Conservation (phyloP, 92 coral and sea anemone species). For the Heliopora coerulea region DNA sequence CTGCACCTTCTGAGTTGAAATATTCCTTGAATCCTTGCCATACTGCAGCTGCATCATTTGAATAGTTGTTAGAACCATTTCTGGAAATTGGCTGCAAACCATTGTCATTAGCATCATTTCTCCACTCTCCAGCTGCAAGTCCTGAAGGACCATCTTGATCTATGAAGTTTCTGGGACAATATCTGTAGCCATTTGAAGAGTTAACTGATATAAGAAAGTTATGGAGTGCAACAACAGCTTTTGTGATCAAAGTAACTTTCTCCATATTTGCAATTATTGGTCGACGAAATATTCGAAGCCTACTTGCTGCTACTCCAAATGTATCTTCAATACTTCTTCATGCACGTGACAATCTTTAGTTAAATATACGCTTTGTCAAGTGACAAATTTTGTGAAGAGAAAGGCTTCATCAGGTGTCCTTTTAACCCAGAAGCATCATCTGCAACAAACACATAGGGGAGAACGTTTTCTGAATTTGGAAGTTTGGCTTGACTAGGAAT, state of each 20-base stretch:
- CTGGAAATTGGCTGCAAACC: slow-evolving; percentile 41
- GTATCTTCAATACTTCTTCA: slow-evolving; percentile 18
- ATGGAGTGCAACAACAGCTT: slow-evolving; percentile 31
- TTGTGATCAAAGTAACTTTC: not conserved
- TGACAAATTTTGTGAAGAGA: slow-evolving; percentile 9
- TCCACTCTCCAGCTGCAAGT: slow-evolving; percentile 17
- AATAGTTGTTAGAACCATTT: slow-evolving; percentile 40
- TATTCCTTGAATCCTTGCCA: slow-evolving; percentile 42
- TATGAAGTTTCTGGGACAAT: slow-evolving; percentile 18
- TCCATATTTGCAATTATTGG: slow-evolving; percentile 23
- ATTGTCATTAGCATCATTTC: slow-evolving; percentile 18
- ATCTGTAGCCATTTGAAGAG: not conserved
- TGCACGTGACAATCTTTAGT: slow-evolving; percentile 20
- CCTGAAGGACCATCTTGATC: slow-evolving; percentile 10
- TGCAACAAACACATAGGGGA: slow-evolving; percentile 34
- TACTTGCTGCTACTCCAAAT: slow-evolving; percentile 21
- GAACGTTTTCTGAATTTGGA: slow-evolving; percentile 12
- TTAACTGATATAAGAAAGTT: slow-evolving; percentile 13
- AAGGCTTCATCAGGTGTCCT: slow-evolving; percentile 22
- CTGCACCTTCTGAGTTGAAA: slow-evolving; percentile 39
- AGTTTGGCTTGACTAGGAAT: slow-evolving; percentile 12
- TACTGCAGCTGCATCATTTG: slow-evolving; percentile 45
- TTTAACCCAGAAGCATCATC: slow-evolving; percentile 30
- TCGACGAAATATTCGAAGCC: slow-evolving; percentile 17
- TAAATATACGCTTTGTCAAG: slow-evolving; percentile 3